Evolutionary conservation across 2,797 vertebrate species (phyloP).

Genomic region (Characodon lateralis): DNA sequence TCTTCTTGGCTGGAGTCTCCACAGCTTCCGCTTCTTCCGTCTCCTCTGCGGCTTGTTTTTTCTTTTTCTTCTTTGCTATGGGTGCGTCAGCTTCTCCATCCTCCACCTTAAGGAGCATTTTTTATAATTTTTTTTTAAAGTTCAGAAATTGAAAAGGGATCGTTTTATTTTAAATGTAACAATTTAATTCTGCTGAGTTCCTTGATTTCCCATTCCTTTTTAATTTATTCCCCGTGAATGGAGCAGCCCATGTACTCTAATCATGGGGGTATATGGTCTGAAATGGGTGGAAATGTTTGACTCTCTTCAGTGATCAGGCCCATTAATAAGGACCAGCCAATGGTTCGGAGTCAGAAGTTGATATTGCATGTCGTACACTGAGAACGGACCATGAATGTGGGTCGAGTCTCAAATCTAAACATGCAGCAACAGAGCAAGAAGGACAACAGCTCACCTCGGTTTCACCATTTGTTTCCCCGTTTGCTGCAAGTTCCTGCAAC

Average conservation of each 20-base stretch:
- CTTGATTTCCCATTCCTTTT: neutral
- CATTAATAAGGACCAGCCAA: constrained; percentile 75
- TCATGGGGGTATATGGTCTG: no score
- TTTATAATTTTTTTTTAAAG: no score
- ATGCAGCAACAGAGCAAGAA: constrained; percentile 33
- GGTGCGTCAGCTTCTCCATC: constrained; percentile 47
- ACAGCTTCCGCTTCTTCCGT: constrained; percentile 68
- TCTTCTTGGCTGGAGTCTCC: constrained; percentile 63
- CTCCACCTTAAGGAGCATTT: constrained; percentile 31
- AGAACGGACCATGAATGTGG: constrained; percentile 63
- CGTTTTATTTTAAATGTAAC: neutral
- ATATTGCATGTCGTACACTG: constrained; percentile 80
- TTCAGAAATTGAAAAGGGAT: neutral
- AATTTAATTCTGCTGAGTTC: neutral
- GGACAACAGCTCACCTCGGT: constrained; percentile 36
- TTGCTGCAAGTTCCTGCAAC: constrained; percentile 75
- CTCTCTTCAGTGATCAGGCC: constrained; percentile 83
- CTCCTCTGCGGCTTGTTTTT: constrained; percentile 44
- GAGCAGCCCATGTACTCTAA: no score
- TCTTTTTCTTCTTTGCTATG: constrained; percentile 76
- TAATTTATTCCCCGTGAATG: no score
- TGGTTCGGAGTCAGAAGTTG: constrained; percentile 79
- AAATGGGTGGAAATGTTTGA: constrained; percentile 62
- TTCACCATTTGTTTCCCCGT: constrained; percentile 48
- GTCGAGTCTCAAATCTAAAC: constrained; percentile 75